Conservation (phyloP, 64 coral and sea anemone species). For the Trachythela sp. region DNA sequence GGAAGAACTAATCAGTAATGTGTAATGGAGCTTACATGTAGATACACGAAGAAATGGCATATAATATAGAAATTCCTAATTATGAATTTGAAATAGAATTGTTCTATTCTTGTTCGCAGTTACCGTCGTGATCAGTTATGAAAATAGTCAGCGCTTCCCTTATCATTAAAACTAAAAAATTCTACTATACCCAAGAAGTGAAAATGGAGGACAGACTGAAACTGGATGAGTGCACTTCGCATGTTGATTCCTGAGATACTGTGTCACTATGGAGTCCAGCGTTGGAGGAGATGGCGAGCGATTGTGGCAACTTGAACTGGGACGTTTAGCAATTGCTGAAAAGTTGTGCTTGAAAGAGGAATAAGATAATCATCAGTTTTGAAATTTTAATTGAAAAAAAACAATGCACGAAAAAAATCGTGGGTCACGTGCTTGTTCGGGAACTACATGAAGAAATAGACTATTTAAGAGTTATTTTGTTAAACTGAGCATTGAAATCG, state of each 20-base stretch:
- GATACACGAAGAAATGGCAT: too few relatives aligned
- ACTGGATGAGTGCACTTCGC: conserved; percentile 87
- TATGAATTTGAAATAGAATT: too few relatives aligned
- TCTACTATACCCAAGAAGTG: conserved; percentile 64
- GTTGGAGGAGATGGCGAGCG: conserved; percentile 71
- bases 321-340: not conserved
- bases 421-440: too few relatives aligned
- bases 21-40: too few relatives aligned
- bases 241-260: conserved; percentile 93
- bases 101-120: too few relatives aligned
- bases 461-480: too few relatives aligned
- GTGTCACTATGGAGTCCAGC: conserved; percentile 80
- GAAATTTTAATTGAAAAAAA: not conserved
- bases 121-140: too few relatives aligned
- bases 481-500: too few relatives aligned
- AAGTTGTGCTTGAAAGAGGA: not conserved
- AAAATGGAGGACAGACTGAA: conserved; percentile 85
- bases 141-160: not conserved
- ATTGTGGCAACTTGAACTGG: not conserved
- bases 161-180: not conserved
- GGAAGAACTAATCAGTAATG: too few relatives aligned
- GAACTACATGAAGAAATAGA: too few relatives aligned
- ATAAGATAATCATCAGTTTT: not conserved
- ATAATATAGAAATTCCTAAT: too few relatives aligned
- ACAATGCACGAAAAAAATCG: too few relatives aligned